Evolutionary conservation across 2,113 vertebrate species (phyloP), one percentile per base, ranked within the genome.

Genomic region (Myanophis thanlyinensis): DNA sequence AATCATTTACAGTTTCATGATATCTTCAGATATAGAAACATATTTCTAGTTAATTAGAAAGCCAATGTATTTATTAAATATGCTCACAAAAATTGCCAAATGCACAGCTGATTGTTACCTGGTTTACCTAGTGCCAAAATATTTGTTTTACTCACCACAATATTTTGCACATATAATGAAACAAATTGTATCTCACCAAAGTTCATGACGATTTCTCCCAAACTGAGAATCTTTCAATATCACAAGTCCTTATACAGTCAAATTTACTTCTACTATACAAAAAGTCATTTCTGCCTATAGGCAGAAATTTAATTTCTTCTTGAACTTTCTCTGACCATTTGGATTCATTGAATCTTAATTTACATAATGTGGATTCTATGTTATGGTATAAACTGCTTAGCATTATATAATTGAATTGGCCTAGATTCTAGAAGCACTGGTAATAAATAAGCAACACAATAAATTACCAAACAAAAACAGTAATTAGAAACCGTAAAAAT

Each of bases 1-100:
- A 53, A 62, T 88, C 53, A 44, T 44, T 88, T 95, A 89, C 27
- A 90, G 94, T 93, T 91, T 47, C 90, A 93, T 48, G 86, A 3
- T 20, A 40, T 27, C 23, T n/a, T 30, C 48, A 27, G 20, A 35
- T 12, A 25, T 15, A 54, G 22, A n/a, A 30, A 91, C 20, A 46
- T 48, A 35, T 30, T 20, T 18, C 40, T 46, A 84, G 51, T 52
- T 11, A 51, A 85, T n/a, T 27, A 85, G 48, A 44, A 67, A 80
- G 62, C 11, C 22, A 13, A 40, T 48, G 62, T 73, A 90, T 25
- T 90, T 40, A 35, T 30, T 40, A 48, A 67, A 46, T 2, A 18
- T 40, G n/a, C 13, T 89, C 44, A 54, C 11, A 91, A 59, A 44
- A 67, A 10, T 59, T 90, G 62, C 48, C 23, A 44, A 22, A 30